Evolutionary conservation across 92 coral and sea anemone genomes (phyloP).

Genomic region (Muricea muricata): DNA sequence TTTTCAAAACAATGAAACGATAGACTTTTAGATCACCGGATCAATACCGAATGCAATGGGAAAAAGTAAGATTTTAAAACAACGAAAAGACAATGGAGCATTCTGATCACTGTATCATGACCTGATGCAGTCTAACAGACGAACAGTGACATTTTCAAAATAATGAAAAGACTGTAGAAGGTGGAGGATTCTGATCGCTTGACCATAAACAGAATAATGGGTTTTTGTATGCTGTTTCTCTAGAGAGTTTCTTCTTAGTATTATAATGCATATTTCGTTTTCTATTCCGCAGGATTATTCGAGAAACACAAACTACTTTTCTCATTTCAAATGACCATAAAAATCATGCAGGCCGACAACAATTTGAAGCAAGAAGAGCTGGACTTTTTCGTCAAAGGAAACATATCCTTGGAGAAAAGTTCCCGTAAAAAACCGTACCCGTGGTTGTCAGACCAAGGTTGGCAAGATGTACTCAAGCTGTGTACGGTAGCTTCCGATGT

Average conservation of each 20-base stretch:
- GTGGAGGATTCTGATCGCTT: no score
- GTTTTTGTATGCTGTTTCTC: no score
- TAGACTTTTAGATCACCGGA: no score
- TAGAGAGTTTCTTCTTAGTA: background rate
- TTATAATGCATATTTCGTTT: background rate
- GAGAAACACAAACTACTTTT: constrained; percentile 96
- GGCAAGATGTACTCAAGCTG: constrained; percentile 92
- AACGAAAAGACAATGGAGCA: no score
- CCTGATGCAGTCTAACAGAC: no score
- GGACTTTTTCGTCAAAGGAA: constrained; percentile 97
- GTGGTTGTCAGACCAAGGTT: constrained; percentile 99
- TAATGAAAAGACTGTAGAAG: no score
- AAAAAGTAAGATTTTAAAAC: no score
- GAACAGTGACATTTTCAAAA: no score
- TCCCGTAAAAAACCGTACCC: constrained; percentile 91
- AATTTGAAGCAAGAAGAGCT: constrained; percentile 94
- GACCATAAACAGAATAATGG: no score
- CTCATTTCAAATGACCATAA: constrained; percentile 99
- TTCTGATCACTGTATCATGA: no score
- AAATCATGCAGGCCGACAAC: constrained; percentile 96
- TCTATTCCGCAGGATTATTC: constrained; percentile 74
- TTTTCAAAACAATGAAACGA: no score
- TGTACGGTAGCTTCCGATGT: constrained; percentile 89
- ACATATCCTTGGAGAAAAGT: constrained; percentile 95
- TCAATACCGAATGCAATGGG: no score